A percentile compares a stretch with the other conserved stretches of the same genome.
phyloP scores from a whole-genome alignment of 37 sponge, comb jelly and placozoan genomes.

The Geodia barretti region DNA sequence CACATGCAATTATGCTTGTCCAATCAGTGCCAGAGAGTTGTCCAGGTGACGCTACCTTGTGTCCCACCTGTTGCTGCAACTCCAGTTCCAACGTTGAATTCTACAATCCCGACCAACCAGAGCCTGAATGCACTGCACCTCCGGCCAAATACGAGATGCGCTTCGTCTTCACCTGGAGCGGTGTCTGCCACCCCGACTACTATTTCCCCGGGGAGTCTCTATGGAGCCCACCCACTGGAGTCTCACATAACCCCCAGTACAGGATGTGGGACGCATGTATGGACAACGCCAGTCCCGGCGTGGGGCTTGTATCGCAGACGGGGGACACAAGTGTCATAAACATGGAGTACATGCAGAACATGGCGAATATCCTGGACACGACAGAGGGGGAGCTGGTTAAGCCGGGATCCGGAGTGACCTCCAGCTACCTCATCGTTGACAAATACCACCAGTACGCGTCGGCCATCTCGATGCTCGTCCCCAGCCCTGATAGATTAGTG shows the following conservation, averaged over 20 bases:
- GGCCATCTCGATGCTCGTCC: constrained; percentile 29
- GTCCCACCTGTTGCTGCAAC: constrained; percentile 35
- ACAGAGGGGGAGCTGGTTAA: constrained; percentile 15
- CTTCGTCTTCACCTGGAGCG: constrained; percentile 37
- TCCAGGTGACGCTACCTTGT: too few relatives aligned
- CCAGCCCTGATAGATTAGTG: constrained; percentile 37
- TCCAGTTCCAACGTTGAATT: constrained; percentile 31
- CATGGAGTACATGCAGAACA: constrained; percentile 41
- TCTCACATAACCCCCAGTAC: constrained; percentile 50
- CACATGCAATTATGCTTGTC: too few relatives aligned
- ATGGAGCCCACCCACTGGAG: constrained; percentile 59
- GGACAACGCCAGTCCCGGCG: constrained; percentile 31
- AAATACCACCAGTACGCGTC: constrained; percentile 16
- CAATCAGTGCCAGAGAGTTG: too few relatives aligned
- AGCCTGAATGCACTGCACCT: neutral
- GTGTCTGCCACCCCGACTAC: constrained; percentile 37
- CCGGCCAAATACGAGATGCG: constrained; percentile 4
- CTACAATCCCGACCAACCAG: constrained; percentile 12
- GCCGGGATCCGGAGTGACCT: constrained; percentile 21
- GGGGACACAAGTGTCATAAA: constrained; percentile 9
- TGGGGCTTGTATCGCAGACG: constrained; percentile 28
- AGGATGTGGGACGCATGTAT: constrained; percentile 52
- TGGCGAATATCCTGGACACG: too few relatives aligned
- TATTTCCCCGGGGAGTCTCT: constrained; percentile 4
- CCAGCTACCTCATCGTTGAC: neutral